Evolutionary conservation across 2,797 vertebrate genomes (phyloP).

Genomic region (Lacerta viridis): DNA sequence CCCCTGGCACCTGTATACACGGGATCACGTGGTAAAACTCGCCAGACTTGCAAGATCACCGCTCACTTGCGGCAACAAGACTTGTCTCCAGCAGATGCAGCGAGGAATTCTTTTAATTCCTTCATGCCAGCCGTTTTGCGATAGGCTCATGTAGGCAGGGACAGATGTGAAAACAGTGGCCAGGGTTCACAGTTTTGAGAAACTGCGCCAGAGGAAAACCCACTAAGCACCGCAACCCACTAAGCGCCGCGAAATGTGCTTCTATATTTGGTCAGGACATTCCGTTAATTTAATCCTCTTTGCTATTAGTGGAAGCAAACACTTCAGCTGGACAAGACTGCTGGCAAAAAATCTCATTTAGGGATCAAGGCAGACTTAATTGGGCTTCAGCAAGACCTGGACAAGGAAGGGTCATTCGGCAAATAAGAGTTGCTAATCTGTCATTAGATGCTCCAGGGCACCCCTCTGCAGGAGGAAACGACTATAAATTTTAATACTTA

Average conservation of each 20-base stretch:
- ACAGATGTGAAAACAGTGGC: too few species aligned
- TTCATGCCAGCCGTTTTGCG: too few species aligned
- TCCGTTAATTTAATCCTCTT: slow-evolving; percentile 70
- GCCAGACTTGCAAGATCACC: neutral
- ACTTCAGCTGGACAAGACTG: slow-evolving; percentile 47
- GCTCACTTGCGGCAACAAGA: neutral
- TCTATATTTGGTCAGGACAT: slow-evolving; percentile 54
- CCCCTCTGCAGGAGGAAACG: slow-evolving; percentile 49
- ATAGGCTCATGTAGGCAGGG: too few species aligned
- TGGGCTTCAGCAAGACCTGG: slow-evolving; percentile 72
- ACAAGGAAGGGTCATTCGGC: slow-evolving; percentile 73
- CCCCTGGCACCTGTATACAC: too few species aligned
- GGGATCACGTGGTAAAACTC: neutral
- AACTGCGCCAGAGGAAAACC: neutral
- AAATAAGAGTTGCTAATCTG: slow-evolving; percentile 73
- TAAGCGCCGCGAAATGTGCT: slow-evolving; percentile 24
- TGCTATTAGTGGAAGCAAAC: slow-evolving; percentile 61
- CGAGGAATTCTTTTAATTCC: neutral
- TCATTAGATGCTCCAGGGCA: slow-evolving; percentile 69
- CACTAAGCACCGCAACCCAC: slow-evolving; percentile 6
- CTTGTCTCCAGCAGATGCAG: neutral
- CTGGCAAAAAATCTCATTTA: slow-evolving; percentile 74
- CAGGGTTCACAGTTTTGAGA: slow-evolving; percentile 16
- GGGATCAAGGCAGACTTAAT: slow-evolving; percentile 79
- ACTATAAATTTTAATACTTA: slow-evolving; percentile 62